Conservation (phyloP, 2,888 invertebrate genomes). For the Macropis europaea region DNA sequence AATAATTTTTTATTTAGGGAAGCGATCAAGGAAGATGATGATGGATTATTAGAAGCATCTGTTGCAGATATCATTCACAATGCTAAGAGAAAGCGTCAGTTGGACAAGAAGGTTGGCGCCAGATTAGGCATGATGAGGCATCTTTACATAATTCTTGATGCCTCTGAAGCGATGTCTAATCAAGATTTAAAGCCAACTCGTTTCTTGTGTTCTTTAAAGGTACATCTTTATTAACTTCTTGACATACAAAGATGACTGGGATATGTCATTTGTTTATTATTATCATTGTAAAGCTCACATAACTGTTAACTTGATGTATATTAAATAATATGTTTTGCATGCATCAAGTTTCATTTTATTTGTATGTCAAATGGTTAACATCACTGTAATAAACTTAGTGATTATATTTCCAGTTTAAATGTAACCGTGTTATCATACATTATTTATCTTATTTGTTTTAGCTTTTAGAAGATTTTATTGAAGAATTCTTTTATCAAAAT, state of each 20-base stretch:
- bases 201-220: conserved; percentile 92
- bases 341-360: too few species aligned
- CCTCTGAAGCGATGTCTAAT: conserved; percentile 96
- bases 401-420: background rate
- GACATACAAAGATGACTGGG: too few species aligned
- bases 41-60: conserved; percentile 93
- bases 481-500: conserved; percentile 99
- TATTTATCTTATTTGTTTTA: conserved; percentile 70
- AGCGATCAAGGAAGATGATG: conserved; percentile 97
- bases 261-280: too few species aligned
- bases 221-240: too few species aligned
- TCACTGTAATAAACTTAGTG: too few species aligned
- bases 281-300: too few species aligned
- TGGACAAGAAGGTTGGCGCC: conserved; percentile 87
- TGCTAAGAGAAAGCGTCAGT: conserved; percentile 90
- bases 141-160: conserved; percentile 93
- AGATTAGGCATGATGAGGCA: conserved; percentile 99
- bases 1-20: conserved; percentile 84
- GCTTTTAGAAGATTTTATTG: conserved; percentile 95
- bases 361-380: too few species aligned
- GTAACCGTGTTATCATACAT: background rate
- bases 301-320: too few species aligned
- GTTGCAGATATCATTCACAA: conserved; percentile 95
- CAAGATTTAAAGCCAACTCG: conserved; percentile 97
- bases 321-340: too few species aligned